Conservation (phyloP, 2,888 invertebrate genomes). For the Amiota minor region DNA sequence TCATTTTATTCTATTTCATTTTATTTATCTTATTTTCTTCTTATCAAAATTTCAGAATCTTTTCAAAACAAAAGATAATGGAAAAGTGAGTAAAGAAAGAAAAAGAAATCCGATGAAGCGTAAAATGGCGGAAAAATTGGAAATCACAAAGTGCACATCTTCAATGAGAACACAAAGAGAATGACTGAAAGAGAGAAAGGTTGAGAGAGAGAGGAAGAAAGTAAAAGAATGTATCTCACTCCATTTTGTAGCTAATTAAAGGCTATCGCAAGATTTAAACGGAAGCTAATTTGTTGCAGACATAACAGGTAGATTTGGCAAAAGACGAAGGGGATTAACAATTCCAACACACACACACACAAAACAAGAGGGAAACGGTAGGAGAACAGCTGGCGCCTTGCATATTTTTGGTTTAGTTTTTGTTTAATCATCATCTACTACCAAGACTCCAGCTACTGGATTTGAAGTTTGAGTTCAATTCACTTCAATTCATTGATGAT, state of each 20-base stretch:
- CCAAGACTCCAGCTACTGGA: not conserved
- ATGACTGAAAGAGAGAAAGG: not conserved
- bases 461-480: not conserved
- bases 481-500: not conserved
- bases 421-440: not conserved
- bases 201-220: not conserved
- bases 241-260: not conserved
- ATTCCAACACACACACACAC: not conserved
- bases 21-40: too few relatives aligned
- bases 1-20: not conserved
- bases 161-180: not conserved
- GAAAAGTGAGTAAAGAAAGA: not conserved
- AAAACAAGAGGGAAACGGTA: not conserved
- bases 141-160: slow-evolving; percentile 17
- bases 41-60: too few relatives aligned
- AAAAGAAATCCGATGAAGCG: not conserved
- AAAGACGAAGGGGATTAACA: not conserved
- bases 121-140: not conserved
- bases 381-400: not conserved
- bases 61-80: not conserved
- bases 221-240: not conserved
- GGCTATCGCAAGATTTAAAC: not conserved
- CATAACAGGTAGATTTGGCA: not conserved
- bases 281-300: too few relatives aligned
- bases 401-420: not conserved